phyloP scores from a whole-genome alignment of 2,888 invertebrate genomes.

The Himalopsyche anomala region DNA sequence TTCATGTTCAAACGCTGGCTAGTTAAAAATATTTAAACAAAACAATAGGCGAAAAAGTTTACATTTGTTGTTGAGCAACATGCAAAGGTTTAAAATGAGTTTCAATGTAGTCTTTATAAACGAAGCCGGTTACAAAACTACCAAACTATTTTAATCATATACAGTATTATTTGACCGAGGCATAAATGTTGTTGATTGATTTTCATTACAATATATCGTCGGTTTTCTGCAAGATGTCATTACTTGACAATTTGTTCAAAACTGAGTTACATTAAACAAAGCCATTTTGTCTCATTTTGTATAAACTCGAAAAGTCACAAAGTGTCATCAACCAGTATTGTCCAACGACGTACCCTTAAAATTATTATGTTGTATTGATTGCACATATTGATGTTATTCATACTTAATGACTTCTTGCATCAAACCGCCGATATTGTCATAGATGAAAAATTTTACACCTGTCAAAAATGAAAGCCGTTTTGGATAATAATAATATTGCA shows the following conservation, averaged over 20 bases:
- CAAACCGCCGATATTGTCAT: not conserved
- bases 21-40: not conserved
- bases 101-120: not conserved
- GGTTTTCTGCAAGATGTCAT: too few species aligned
- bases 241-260: too few species aligned
- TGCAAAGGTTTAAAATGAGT: not conserved
- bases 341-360: too few species aligned
- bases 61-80: not conserved
- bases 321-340: too few species aligned
- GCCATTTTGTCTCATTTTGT: too few species aligned
- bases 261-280: too few species aligned
- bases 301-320: too few species aligned
- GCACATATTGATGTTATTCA: too few species aligned
- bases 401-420: too few species aligned
- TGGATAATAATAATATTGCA: too few species aligned
- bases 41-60: not conserved
- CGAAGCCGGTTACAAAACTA: not conserved
- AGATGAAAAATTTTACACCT: not conserved
- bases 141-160: not conserved
- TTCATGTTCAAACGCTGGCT: not conserved
- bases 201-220: not conserved
- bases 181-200: not conserved
- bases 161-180: not conserved
- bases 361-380: too few species aligned
- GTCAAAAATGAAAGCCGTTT: too few species aligned